These are phyloP conservation scores for Antechinus flavipes DNA, from an alignment of 2,113 vertebrate species.

Conservation along the genomic window DNA sequence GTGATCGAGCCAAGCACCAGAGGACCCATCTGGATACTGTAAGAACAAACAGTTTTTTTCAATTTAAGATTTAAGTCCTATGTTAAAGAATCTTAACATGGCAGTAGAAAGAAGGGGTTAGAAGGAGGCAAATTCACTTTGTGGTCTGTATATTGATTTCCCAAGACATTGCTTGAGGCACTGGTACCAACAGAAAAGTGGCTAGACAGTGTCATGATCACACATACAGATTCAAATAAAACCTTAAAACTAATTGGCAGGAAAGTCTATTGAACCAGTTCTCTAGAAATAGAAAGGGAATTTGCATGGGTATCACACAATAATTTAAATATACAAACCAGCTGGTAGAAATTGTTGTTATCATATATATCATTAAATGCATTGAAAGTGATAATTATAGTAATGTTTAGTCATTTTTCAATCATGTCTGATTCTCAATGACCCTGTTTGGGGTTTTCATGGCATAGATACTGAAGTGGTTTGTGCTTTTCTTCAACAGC, in stretches of 20 bases:
- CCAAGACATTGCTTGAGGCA: constrained; percentile 43
- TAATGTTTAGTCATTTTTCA: neutral
- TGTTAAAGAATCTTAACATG: constrained; percentile 11
- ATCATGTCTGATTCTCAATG: neutral
- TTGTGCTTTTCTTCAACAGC: neutral
- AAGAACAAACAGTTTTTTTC: constrained; percentile 75
- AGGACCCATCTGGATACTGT: constrained; percentile 95
- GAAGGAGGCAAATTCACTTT: constrained; percentile 22
- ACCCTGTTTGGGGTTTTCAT: neutral
- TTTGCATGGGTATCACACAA: neutral
- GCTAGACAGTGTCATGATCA: neutral
- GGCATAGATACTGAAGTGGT: neutral
- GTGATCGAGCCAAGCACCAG: constrained; percentile 98
- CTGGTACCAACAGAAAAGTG: neutral
- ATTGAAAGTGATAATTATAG: neutral
- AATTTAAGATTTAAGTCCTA: neutral
- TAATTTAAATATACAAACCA: constrained; percentile 18
- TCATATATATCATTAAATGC: neutral
- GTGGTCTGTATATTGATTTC: constrained; percentile 12
- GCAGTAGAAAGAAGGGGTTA: constrained; percentile 5
- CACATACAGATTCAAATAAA: constrained; percentile 10
- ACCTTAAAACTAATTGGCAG: constrained; percentile 17
- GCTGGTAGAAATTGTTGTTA: neutral
- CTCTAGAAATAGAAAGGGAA: neutral
- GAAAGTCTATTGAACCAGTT: neutral